phyloP scores from a whole-genome alignment of 2,888 invertebrate genomes.

The Yponomeuta malinellus region DNA sequence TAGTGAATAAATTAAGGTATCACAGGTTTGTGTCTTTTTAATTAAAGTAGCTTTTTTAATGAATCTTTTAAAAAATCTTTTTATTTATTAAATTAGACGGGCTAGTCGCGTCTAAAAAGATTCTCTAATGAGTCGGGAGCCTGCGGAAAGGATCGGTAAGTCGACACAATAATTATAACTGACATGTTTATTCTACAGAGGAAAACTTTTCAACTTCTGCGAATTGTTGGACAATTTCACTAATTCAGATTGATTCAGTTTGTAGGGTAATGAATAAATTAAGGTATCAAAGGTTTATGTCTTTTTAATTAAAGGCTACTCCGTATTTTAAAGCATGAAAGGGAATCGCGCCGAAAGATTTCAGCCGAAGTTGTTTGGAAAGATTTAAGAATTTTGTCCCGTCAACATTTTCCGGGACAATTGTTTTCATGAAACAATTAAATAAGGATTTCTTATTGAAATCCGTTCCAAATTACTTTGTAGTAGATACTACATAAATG shows the following conservation, averaged over 20 bases:
- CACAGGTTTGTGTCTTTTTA: not conserved
- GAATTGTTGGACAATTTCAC: not conserved
- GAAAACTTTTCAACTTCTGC: not conserved
- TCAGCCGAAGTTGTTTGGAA: not conserved
- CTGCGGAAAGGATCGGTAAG: not conserved
- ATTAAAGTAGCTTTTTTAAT: too few relatives aligned
- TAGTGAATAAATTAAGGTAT: not conserved
- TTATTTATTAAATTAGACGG: conserved; percentile 21
- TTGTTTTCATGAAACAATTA: not conserved
- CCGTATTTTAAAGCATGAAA: not conserved
- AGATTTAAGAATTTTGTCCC: not conserved
- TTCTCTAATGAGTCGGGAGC: conserved; percentile 5
- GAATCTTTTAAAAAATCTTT: too few relatives aligned
- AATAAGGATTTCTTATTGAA: too few relatives aligned
- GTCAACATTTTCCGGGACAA: not conserved
- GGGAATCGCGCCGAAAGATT: not conserved
- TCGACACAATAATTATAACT: conserved; percentile 13
- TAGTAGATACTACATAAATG: too few relatives aligned
- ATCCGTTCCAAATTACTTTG: too few relatives aligned
- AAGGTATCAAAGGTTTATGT: not conserved
- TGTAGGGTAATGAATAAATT: not conserved
- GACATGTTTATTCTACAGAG: not conserved
- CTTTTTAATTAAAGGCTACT: not conserved
- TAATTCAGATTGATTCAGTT: not conserved
- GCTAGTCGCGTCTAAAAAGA: conserved; percentile 62